Percentiles rank a stretch among this genome's conserved stretches.
Conservation (phyloP, 2,888 invertebrate species). For the Hartigia nigra region DNA sequence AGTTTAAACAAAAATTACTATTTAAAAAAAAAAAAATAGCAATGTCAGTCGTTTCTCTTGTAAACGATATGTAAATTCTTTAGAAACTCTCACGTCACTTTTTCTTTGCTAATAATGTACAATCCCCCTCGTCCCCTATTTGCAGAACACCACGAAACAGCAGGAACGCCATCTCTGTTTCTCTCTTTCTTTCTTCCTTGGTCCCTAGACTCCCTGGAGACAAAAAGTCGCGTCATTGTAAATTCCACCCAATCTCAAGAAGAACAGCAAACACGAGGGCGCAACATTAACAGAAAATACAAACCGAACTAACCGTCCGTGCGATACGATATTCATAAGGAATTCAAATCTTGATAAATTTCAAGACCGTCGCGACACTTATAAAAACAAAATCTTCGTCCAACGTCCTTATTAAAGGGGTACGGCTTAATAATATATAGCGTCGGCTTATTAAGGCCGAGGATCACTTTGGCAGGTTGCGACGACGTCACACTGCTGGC, state of each 20-base stretch:
- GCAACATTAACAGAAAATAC: background rate
- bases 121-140: background rate
- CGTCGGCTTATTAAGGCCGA: background rate
- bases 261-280: background rate
- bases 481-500: background rate
- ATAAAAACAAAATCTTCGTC: background rate
- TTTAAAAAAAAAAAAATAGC: background rate
- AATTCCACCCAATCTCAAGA: background rate
- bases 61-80: background rate
- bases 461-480: background rate
- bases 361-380: background rate
- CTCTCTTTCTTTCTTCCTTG: background rate
- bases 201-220: background rate
- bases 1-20: background rate
- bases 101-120: background rate
- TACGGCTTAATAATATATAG: background rate
- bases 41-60: background rate
- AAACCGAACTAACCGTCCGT: background rate
- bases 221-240: background rate
- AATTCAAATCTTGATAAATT: background rate
- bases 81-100: background rate
- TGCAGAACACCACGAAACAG: background rate
- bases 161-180: background rate
- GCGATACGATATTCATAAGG: background rate
- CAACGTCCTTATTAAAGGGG: background rate